Evolutionary conservation across 2,113 vertebrate species (phyloP), one percentile per base, ranked within the genome.

Genomic region (Silurus meridionalis): DNA sequence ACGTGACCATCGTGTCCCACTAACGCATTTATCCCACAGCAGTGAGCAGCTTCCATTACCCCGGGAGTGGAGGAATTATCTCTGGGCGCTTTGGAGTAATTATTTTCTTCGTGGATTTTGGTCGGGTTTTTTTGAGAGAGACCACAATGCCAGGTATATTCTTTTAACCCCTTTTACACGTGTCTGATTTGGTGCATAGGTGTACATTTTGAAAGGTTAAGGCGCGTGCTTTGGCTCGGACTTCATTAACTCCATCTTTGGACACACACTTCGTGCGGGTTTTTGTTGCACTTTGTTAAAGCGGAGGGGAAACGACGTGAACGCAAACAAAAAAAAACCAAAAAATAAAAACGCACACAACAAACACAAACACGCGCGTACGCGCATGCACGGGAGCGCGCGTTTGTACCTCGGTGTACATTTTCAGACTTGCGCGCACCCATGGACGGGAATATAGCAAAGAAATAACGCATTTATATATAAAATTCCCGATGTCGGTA

Each of bases 121-220:
- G 83, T 37, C 60, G 50, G 75, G 25, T 8, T 37, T 37, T 37
- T 37, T 37, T 37, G 37, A 61, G 48, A 74, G 74, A 60, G 69
- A 9, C 28, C 87, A 80, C 84, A 37, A 90, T 90, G 90, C 90
- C 90, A 88, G 90, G 90, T 90, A 90, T 28, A 25, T 25, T 15
- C 37, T 75, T 21, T 48, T 15, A 58, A 58, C 8, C 8, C 46
- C 17, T 72, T 81, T 67, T 63, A 48, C 58, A 37, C 17, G 11
- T 9, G n/a, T 66, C 28, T 50, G 6, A 58, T 57, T 80, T 53
- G 6, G 2, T 23, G 8, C 28, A 4, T 37, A 37, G 37, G 37
- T 37, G 37, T 37, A 37, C 37, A 37, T 37, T 37, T 37, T 37
- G 1, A 37, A 37, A 37, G 37, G 37, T 37, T 37, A 37, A 37